Conservation (phyloP, 2,797 vertebrate species). For the Yasuhikotakia modesta region DNA sequence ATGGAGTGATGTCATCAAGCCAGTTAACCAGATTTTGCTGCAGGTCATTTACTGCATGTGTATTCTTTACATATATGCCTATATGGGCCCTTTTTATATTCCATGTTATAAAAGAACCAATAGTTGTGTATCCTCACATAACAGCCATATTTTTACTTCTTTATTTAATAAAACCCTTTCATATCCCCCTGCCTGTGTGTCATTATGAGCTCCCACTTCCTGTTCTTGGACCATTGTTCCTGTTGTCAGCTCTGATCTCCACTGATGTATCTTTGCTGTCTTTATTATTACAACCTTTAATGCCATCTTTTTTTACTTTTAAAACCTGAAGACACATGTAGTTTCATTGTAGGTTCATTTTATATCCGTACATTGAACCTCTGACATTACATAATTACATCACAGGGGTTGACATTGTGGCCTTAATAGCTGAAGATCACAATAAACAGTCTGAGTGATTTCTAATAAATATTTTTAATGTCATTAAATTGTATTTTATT, state of each 20-base stretch:
- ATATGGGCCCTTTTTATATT: too few relatives aligned
- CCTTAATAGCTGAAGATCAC: neutral
- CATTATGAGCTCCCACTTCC: neutral
- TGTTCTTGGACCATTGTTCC: slow-evolving; percentile 13
- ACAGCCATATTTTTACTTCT: neutral
- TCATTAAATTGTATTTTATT: slow-evolving; percentile 3
- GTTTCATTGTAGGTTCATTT: too few relatives aligned
- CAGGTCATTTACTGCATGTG: too few relatives aligned
- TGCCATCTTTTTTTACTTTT: too few relatives aligned
- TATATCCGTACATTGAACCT: neutral
- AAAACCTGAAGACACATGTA: neutral
- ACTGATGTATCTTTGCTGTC: neutral
- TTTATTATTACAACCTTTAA: too few relatives aligned
- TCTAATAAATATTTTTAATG: neutral
- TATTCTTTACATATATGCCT: too few relatives aligned
- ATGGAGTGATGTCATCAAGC: neutral
- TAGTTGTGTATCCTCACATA: too few relatives aligned
- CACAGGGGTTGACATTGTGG: slow-evolving; percentile 1
- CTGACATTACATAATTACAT: neutral
- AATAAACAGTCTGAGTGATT: too few relatives aligned
- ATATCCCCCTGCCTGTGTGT: neutral
- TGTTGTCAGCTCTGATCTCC: slow-evolving; percentile 21
- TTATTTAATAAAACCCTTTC: slow-evolving; percentile 14
- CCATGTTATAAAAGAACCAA: too few relatives aligned
- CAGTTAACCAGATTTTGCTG: neutral